phyloP scores from a whole-genome alignment of 2,113 vertebrate genomes.

The Halcyon malimbica region DNA sequence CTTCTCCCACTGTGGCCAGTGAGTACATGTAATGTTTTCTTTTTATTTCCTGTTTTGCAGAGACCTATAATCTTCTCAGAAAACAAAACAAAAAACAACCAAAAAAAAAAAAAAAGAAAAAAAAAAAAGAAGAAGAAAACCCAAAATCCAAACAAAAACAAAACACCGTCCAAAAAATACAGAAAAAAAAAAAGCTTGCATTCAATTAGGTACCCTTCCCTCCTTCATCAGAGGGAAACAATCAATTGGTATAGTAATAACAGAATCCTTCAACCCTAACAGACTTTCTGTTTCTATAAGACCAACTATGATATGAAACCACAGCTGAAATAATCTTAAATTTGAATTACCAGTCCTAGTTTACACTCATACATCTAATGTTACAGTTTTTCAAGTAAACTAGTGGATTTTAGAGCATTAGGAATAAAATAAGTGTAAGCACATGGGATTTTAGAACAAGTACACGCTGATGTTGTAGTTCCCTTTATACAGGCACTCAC shows the following conservation, averaged over 20 bases:
- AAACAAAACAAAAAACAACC: neutral
- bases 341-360: neutral
- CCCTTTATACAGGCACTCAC: neutral
- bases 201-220: neutral
- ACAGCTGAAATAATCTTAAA: neutral
- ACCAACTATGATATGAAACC: neutral
- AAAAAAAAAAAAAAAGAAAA: too few relatives aligned
- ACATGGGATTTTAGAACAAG: neutral
- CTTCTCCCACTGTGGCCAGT: neutral
- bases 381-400: neutral
- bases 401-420: neutral
- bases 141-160: neutral
- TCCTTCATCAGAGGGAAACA: neutral
- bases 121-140: too few relatives aligned
- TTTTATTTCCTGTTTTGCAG: neutral
- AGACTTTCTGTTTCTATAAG: neutral
- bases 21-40: neutral
- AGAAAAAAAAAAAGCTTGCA: neutral
- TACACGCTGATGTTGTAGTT: neutral
- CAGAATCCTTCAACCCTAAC: neutral
- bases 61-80: neutral
- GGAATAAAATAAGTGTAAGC: neutral
- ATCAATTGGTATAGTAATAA: neutral
- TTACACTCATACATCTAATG: neutral
- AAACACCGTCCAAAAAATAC: neutral